Percentiles rank a stretch among this genome's conserved stretches.
These are phyloP conservation scores for Mustela erminea DNA, from an alignment of 2,797 vertebrate species.

Conservation along the genomic window DNA sequence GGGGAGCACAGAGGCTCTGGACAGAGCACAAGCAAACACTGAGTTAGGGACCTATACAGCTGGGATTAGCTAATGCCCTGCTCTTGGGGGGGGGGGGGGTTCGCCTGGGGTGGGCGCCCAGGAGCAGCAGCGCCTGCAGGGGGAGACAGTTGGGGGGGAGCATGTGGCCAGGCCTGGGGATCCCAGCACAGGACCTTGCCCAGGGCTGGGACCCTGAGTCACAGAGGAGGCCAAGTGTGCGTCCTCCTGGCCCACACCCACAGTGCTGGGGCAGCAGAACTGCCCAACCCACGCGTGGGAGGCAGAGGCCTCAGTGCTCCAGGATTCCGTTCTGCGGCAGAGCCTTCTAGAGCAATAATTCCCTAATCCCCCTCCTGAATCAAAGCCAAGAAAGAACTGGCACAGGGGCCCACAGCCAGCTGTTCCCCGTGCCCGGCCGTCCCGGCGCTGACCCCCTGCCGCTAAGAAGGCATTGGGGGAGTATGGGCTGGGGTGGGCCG, in stretches of 20 bases:
- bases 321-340: conserved; percentile 71
- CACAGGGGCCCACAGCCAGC: neutral
- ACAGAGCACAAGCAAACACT: conserved; percentile 49
- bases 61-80: conserved; percentile 68
- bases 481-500: fast-evolving
- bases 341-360: conserved; percentile 70
- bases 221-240: neutral
- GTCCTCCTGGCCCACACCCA: conserved; percentile 42
- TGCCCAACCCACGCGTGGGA: conserved; percentile 59
- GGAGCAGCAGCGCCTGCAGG: neutral
- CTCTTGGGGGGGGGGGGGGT: neutral
- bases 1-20: neutral
- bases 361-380: conserved; percentile 74
- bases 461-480: neutral
- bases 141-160: neutral
- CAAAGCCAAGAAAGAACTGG: conserved; percentile 69
- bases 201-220: neutral
- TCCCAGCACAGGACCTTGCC: conserved; percentile 6
- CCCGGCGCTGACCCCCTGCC: conserved; percentile 24
- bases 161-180: conserved; percentile 25
- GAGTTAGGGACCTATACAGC: conserved; percentile 73
- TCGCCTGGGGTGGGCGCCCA: conserved; percentile 25
- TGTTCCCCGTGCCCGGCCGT: conserved; percentile 4
- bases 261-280: conserved; percentile 20
- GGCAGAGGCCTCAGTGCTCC: conserved; percentile 9